Conservation (phyloP, 2,888 invertebrate genomes). For the Melipona beecheii region DNA sequence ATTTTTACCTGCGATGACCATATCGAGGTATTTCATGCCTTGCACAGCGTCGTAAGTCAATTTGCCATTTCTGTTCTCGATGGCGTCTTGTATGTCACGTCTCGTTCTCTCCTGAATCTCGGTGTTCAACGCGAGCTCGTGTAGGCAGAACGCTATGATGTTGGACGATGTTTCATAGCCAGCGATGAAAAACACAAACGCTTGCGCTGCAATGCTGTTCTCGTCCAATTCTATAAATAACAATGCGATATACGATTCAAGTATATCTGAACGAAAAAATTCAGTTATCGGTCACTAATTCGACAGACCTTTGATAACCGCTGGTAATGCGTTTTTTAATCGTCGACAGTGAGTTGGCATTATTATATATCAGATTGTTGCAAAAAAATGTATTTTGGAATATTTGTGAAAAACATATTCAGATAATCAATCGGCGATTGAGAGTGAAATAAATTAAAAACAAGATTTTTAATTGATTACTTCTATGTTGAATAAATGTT, state of each 20-base stretch:
- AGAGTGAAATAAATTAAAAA: background rate
- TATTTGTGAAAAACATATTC: background rate
- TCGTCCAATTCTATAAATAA: conserved; percentile 77
- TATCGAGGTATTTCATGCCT: conserved; percentile 82
- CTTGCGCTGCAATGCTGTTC: conserved; percentile 81
- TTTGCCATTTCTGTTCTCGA: conserved; percentile 73
- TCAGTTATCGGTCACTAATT: background rate
- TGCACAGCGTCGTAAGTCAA: conserved; percentile 80
- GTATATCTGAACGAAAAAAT: background rate
- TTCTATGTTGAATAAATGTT: no score
- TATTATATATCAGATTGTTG: background rate
- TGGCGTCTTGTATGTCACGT: conserved; percentile 76
- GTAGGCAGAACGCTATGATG: conserved; percentile 81
- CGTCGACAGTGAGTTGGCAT: background rate
- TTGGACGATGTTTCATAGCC: conserved; percentile 82
- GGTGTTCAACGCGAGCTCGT: conserved; percentile 79
- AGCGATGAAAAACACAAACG: conserved; percentile 82
- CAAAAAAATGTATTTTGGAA: background rate
- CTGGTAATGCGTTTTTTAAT: background rate
- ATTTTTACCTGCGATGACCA: conserved; percentile 78
- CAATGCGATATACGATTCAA: conserved; percentile 13
- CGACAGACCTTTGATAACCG: background rate
- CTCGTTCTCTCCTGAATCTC: conserved; percentile 79
- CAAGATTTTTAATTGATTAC: background rate
- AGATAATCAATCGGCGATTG: background rate